Percentiles rank a stretch among this genome's conserved stretches.
Conservation (phyloP, 2,888 invertebrate genomes). For the Fragum fragum region DNA sequence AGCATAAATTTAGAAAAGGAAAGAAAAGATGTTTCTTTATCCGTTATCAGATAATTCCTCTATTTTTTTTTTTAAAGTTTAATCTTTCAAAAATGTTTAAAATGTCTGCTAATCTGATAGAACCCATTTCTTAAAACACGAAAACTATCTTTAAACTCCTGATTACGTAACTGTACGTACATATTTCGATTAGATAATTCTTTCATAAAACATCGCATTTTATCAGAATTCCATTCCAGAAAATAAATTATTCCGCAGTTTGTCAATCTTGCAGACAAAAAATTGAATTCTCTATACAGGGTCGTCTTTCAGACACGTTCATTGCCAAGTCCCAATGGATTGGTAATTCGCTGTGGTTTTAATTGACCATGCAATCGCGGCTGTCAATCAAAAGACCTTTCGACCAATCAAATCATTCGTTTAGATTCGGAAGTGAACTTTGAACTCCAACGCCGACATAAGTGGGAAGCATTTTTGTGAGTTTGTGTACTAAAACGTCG, state of each 20-base stretch:
- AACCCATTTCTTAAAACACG: conserved; percentile 25
- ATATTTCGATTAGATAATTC: conserved; percentile 20
- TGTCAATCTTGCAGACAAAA: neutral
- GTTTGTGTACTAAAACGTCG: no score
- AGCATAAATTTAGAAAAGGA: neutral
- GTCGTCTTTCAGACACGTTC: neutral
- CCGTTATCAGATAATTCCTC: neutral
- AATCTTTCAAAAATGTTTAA: conserved; percentile 25
- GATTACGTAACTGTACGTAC: conserved; percentile 22
- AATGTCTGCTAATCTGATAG: conserved; percentile 4
- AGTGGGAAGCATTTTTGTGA: no score
- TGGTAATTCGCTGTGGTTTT: no score
- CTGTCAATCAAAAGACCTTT: no score
- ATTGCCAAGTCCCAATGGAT: neutral
- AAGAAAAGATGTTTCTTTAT: conserved; percentile 9
- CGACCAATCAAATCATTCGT: no score
- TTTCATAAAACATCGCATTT: neutral
- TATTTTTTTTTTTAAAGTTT: neutral
- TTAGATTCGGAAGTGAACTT: no score
- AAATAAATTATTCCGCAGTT: neutral
- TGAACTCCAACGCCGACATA: no score
- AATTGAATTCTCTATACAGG: neutral
- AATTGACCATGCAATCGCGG: no score
- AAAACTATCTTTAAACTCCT: conserved; percentile 11
- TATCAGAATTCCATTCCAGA: conserved; percentile 3